Percentiles rank a stretch among this genome's conserved stretches.
phyloP scores from a whole-genome alignment of 2,797 vertebrate species.

The Myripristis jacobus region DNA sequence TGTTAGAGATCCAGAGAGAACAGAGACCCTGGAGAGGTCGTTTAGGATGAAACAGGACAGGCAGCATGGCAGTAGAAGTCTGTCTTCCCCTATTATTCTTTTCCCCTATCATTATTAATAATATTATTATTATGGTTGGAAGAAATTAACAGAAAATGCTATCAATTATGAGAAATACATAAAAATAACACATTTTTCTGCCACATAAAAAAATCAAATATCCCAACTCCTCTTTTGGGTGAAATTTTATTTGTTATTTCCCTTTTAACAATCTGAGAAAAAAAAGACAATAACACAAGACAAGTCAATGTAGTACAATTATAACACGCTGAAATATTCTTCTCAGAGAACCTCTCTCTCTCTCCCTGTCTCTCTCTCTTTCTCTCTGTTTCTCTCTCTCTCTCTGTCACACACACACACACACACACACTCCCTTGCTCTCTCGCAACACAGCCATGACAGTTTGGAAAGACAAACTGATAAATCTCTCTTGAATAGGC shows the following conservation, averaged over 20 bases:
- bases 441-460: conserved; percentile 11
- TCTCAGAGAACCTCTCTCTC: conserved; percentile 4
- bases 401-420: too few relatives aligned
- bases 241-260: conserved; percentile 71
- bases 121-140: background rate
- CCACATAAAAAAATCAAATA: conserved; percentile 51
- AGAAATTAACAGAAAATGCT: conserved; percentile 5
- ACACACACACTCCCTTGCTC: background rate
- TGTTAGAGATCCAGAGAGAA: background rate
- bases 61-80: background rate
- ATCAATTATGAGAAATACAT: background rate
- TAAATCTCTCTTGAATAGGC: background rate
- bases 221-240: conserved; percentile 60
- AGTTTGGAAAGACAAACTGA: conserved; percentile 9
- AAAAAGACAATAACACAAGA: conserved; percentile 49
- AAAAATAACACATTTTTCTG: background rate
- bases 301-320: conserved; percentile 54
- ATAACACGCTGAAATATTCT: conserved; percentile 41
- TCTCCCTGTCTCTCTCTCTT: background rate
- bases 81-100: background rate
- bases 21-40: background rate
- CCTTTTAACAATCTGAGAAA: conserved; percentile 53
- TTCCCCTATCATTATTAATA: background rate
- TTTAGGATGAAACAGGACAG: background rate
- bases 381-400: background rate